Evolutionary conservation across 2,797 vertebrate genomes (phyloP).

Genomic region (Chiroxiphia lanceolata): DNA sequence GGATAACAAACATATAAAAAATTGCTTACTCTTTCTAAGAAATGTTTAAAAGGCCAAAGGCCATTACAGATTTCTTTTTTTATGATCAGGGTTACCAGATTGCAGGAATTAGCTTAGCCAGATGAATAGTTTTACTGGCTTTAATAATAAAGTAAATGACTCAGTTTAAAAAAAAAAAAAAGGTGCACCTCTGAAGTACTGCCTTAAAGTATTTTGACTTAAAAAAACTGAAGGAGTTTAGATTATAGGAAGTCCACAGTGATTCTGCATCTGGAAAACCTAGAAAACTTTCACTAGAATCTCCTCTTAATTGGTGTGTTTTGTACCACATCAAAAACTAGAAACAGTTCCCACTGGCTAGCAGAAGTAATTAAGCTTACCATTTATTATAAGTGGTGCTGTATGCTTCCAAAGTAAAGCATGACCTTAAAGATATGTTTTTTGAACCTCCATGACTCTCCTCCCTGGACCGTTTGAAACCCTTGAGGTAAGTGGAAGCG

Average conservation of each 20-base stretch:
- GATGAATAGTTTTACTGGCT: not conserved
- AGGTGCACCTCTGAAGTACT: not conserved
- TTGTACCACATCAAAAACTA: not conserved
- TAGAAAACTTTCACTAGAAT: not conserved
- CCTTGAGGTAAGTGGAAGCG: not conserved
- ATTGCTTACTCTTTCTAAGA: not conserved
- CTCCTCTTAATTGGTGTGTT: not conserved
- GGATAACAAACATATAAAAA: not conserved
- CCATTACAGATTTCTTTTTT: not conserved
- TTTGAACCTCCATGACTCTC: not conserved
- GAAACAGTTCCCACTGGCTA: not conserved
- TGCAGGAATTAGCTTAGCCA: not conserved
- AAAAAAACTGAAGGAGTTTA: not conserved
- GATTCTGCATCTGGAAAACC: not conserved
- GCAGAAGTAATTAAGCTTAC: not conserved
- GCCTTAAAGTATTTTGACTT: not conserved
- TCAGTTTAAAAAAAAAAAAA: not conserved
- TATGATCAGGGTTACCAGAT: not conserved
- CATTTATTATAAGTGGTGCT: not conserved
- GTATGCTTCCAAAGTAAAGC: not conserved
- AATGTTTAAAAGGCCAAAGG: not conserved
- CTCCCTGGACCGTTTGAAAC: not conserved
- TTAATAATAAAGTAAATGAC: constrained; percentile 3
- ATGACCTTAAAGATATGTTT: not conserved
- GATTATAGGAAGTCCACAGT: not conserved